Conservation (phyloP, 1,140 invertebrate genomes). For the Anoplolepis gracilipes region DNA sequence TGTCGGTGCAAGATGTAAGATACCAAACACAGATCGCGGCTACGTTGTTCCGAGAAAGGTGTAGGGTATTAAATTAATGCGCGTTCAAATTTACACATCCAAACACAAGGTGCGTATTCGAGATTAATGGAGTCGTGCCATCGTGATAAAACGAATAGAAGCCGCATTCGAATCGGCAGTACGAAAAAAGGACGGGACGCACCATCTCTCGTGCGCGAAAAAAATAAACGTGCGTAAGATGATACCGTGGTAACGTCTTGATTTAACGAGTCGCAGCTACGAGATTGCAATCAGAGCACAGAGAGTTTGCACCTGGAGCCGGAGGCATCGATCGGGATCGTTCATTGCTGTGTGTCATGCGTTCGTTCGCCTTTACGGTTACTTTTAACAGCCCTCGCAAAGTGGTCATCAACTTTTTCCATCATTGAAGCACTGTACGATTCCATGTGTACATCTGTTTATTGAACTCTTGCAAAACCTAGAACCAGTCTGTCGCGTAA, state of each 20-base stretch:
- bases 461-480: neutral
- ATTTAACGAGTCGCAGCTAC: constrained; percentile 61
- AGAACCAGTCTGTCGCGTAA: neutral
- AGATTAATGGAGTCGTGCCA: constrained; percentile 46
- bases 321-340: constrained; percentile 51
- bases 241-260: constrained; percentile 63
- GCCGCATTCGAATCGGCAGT: constrained; percentile 32
- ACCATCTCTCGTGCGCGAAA: constrained; percentile 12
- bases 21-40: constrained; percentile 51
- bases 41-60: constrained; percentile 53
- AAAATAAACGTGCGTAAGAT: constrained; percentile 48
- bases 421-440: neutral
- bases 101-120: constrained; percentile 58
- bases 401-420: constrained; percentile 58
- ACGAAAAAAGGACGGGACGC: constrained; percentile 3
- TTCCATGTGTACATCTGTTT: constrained; percentile 31
- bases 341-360: constrained; percentile 54
- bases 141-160: constrained; percentile 59
- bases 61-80: constrained; percentile 54
- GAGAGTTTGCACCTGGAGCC: constrained; percentile 61
- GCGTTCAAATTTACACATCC: constrained; percentile 58
- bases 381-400: constrained; percentile 38
- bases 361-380: constrained; percentile 45
- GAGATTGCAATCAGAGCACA: constrained; percentile 57
- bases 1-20: constrained; percentile 3